These are phyloP conservation scores for Spilosoma lubricipeda DNA, from an alignment of 2,888 invertebrate genomes.

Conservation along the genomic window DNA sequence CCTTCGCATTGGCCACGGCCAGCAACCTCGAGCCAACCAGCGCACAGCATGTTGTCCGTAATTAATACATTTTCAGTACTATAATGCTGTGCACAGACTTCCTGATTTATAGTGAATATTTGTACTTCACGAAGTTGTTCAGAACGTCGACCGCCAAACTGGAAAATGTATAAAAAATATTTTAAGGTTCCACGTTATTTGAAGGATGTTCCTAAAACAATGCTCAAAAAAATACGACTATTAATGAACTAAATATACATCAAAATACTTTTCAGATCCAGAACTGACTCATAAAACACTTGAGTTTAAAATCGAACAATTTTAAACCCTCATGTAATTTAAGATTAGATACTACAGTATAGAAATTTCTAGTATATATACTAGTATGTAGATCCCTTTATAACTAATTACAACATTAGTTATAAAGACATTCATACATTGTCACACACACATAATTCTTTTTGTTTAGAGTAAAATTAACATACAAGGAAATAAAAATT, in stretches of 20 bases:
- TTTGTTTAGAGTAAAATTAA: too few relatives aligned
- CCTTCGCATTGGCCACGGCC: slow-evolving; percentile 74
- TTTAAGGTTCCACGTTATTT: background rate
- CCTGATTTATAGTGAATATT: slow-evolving; percentile 60
- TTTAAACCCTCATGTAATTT: background rate
- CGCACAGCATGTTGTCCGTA: slow-evolving; percentile 68
- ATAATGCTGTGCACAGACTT: slow-evolving; percentile 54
- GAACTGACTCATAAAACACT: background rate
- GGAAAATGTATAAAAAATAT: slow-evolving; percentile 1
- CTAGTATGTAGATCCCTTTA: background rate
- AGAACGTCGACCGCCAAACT: slow-evolving; percentile 42
- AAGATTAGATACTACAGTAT: background rate
- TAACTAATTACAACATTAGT: background rate
- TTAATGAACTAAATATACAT: background rate
- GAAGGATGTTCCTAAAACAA: background rate
- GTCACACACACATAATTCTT: too few relatives aligned
- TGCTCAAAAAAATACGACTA: background rate
- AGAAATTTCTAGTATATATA: background rate
- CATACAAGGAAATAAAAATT: too few relatives aligned
- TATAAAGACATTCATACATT: background rate
- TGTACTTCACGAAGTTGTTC: slow-evolving; percentile 60
- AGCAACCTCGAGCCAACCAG: slow-evolving; percentile 68
- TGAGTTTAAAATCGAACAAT: background rate
- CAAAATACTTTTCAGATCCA: background rate
- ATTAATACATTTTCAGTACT: slow-evolving; percentile 38